Conservation (phyloP, 1,140 invertebrate genomes). For the Drosophila kepulauana region DNA sequence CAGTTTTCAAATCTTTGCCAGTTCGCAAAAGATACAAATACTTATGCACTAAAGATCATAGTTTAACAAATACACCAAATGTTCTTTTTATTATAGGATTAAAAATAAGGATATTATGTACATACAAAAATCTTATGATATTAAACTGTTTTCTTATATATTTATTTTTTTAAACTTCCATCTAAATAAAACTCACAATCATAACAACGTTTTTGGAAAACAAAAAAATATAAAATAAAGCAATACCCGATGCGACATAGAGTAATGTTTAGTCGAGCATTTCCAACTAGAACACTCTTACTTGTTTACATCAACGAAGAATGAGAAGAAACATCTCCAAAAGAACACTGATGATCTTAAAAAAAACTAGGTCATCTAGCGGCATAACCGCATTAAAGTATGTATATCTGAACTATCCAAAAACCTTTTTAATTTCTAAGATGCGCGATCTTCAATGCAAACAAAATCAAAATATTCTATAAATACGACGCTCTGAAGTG, state of each 20-base stretch:
- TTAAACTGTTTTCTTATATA: no score
- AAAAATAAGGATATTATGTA: no score
- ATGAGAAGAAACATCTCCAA: conserved; percentile 11
- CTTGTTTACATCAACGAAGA: conserved; percentile 54
- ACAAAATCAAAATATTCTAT: conserved; percentile 30
- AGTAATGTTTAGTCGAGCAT: neutral
- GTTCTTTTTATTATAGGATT: no score
- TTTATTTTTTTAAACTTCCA: no score
- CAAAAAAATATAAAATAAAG: neutral
- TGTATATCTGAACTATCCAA: conserved; percentile 9
- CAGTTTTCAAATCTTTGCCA: conserved; percentile 35
- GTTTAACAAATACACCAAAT: no score
- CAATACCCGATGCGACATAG: neutral
- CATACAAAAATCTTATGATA: no score
- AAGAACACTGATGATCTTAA: conserved; percentile 12
- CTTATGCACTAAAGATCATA: no score
- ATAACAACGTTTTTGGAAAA: neutral
- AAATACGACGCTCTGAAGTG: conserved; percentile 3
- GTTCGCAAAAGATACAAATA: conserved; percentile 4
- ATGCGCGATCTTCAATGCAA: conserved; percentile 24
- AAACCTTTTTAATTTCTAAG: conserved; percentile 19
- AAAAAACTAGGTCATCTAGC: conserved; percentile 62
- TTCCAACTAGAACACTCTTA: conserved; percentile 57
- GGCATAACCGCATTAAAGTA: conserved; percentile 17
- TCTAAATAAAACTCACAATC: no score